These are phyloP conservation scores for Ptychobarbus kaznakovi DNA, from an alignment of 2,797 vertebrate genomes.

Conservation along the genomic window DNA sequence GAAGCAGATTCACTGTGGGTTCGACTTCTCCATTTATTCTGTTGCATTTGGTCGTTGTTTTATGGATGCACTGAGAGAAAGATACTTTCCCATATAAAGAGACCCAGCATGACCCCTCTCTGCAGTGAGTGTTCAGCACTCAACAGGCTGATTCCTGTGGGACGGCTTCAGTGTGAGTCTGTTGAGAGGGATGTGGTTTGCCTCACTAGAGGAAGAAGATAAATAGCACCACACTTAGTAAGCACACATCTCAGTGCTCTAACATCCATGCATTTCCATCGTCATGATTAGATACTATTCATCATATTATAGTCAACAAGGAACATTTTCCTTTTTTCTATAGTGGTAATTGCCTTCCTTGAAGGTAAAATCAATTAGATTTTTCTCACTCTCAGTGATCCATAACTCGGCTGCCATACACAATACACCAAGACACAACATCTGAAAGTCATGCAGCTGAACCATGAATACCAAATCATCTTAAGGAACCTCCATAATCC, in stretches of 20 bases:
- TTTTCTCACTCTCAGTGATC: neutral
- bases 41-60: conserved; percentile 1
- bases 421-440: neutral
- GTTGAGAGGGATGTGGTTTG: neutral
- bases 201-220: neutral
- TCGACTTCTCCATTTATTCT: conserved; percentile 41
- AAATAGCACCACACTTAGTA: neutral
- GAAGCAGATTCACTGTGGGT: conserved; percentile 9
- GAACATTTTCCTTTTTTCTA: neutral
- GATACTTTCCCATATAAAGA: conserved; percentile 5
- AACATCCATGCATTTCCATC: neutral
- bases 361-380: conserved; percentile 21
- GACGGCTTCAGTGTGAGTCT: neutral
- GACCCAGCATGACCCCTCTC: neutral
- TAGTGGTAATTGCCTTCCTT: conserved; percentile 9
- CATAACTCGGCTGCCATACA: neutral
- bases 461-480: neutral
- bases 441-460: neutral
- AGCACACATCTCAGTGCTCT: neutral
- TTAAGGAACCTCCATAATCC: neutral
- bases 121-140: neutral
- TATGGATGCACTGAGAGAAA: conserved; percentile 31
- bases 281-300: neutral
- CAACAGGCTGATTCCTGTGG: neutral
- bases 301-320: conserved; percentile 6